Evolutionary conservation across 2,888 invertebrate species (phyloP).

Genomic region (Caenorhabditis sp.): DNA sequence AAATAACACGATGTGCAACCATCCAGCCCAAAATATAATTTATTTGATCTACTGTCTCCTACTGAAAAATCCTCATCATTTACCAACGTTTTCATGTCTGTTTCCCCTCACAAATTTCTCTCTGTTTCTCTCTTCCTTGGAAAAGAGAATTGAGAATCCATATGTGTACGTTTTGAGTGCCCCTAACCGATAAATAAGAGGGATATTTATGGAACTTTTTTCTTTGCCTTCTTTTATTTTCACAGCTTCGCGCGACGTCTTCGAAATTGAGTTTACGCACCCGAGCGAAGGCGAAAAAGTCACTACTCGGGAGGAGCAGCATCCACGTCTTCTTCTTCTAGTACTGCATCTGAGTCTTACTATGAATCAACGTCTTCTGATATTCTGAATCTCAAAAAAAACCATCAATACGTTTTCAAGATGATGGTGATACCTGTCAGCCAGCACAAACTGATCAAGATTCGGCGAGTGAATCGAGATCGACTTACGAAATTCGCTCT

Average conservation of each 20-base stretch:
- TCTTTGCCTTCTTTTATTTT: slow-evolving; percentile 4
- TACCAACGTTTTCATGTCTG: too few species aligned
- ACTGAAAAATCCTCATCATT: neutral
- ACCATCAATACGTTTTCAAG: neutral
- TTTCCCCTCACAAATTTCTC: slow-evolving; percentile 5
- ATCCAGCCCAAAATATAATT: slow-evolving; percentile 11
- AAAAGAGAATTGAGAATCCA: slow-evolving; percentile 14
- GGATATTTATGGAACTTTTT: slow-evolving; percentile 58
- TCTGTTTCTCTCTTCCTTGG: neutral
- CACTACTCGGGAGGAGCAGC: slow-evolving; percentile 7
- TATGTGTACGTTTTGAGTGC: slow-evolving; percentile 55
- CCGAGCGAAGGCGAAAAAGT: slow-evolving; percentile 45
- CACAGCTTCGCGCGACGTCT: slow-evolving; percentile 8
- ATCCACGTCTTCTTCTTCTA: slow-evolving; percentile 4
- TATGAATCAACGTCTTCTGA: slow-evolving; percentile 4
- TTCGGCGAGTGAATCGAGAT: slow-evolving; percentile 76
- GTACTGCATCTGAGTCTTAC: slow-evolving; percentile 1
- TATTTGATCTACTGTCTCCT: slow-evolving; percentile 23
- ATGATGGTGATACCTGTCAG: slow-evolving; percentile 82
- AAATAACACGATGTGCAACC: too few species aligned
- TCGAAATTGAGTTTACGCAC: slow-evolving; percentile 48
- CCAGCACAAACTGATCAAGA: slow-evolving; percentile 82
- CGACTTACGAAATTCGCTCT: slow-evolving; percentile 76
- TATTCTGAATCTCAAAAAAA: neutral
- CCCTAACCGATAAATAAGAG: slow-evolving; percentile 45